phyloP scores from a whole-genome alignment of 2,797 vertebrate species.

The Sphenopsis melanotis region DNA sequence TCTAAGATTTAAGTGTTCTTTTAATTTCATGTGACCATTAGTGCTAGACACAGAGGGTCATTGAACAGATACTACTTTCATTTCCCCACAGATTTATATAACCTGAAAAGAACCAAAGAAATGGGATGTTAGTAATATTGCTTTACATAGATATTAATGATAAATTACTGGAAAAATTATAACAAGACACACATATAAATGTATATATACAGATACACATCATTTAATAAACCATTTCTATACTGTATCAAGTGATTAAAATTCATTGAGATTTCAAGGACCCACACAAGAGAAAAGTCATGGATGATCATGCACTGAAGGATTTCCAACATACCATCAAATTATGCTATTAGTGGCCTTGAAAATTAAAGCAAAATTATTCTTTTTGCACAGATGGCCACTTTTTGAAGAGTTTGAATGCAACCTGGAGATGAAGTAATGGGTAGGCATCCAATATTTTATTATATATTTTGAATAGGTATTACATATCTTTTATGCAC shows the following conservation, averaged over 20 bases:
- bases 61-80: not conserved
- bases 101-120: not conserved
- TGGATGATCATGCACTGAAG: not conserved
- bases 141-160: not conserved
- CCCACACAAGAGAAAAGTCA: not conserved
- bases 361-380: not conserved
- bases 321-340: not conserved
- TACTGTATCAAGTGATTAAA: not conserved
- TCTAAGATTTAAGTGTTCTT: not conserved
- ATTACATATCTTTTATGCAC: not conserved
- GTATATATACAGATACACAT: not conserved
- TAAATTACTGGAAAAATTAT: not conserved
- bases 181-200: fast-evolving
- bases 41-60: not conserved
- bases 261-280: not conserved
- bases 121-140: not conserved
- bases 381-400: not conserved
- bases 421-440: not conserved
- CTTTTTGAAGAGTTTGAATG: not conserved
- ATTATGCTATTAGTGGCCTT: not conserved
- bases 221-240: not conserved
- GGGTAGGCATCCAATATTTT: not conserved
- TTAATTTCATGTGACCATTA: not conserved
- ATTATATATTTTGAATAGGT: not conserved
- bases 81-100: not conserved